These are phyloP conservation scores for Fissipunctia ypsillon DNA, from an alignment of 2,888 invertebrate genomes.

Conservation along the genomic window DNA sequence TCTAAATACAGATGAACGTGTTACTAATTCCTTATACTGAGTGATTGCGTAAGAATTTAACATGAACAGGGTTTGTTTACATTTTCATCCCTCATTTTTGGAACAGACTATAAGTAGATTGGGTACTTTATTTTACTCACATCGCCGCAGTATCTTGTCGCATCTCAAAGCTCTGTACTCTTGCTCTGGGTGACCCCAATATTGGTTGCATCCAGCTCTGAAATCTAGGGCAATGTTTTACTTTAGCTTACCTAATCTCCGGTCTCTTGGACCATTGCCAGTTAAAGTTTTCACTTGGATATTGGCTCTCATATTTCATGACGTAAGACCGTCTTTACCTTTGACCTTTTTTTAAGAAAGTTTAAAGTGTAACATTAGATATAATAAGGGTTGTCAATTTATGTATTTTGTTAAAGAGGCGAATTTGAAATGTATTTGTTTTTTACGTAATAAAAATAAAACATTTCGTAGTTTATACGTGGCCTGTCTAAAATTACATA, in stretches of 20 bases:
- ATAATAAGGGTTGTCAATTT: too few relatives aligned
- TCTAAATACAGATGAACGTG: too few relatives aligned
- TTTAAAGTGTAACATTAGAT: conserved; percentile 2
- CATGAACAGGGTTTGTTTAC: too few relatives aligned
- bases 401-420: too few relatives aligned
- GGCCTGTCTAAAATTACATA: not conserved
- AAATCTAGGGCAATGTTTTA: conserved; percentile 77
- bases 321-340: not conserved
- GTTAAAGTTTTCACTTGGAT: conserved; percentile 4
- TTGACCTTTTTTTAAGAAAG: conserved; percentile 18
- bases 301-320: conserved; percentile 13
- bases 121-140: conserved; percentile 72
- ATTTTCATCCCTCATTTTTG: too few relatives aligned
- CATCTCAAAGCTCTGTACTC: conserved; percentile 83
- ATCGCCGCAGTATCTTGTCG: conserved; percentile 81
- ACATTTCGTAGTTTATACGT: not conserved
- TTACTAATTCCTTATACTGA: too few relatives aligned
- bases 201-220: conserved; percentile 87
- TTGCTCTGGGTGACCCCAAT: conserved; percentile 87
- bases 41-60: too few relatives aligned
- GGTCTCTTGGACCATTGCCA: conserved; percentile 39
- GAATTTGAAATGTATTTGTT: not conserved
- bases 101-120: too few relatives aligned
- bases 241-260: conserved; percentile 7
- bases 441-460: not conserved